Evolutionary conservation across 1,140 invertebrate species (phyloP).

Genomic region (Halictus rubicundus): DNA sequence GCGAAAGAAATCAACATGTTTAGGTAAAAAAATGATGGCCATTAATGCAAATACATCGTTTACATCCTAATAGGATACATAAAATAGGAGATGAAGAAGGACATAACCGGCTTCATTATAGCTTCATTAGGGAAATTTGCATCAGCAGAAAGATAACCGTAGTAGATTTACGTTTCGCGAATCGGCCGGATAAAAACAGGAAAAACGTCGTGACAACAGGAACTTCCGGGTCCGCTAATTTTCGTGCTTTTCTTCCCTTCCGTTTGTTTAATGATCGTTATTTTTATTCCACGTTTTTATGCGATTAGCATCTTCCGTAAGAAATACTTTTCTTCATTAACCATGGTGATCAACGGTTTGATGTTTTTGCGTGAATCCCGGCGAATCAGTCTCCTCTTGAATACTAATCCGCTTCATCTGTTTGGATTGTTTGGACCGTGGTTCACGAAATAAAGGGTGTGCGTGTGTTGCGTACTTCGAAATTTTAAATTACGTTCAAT

Average conservation of each 20-base stretch:
- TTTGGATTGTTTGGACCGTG: not conserved
- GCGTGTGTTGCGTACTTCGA: too few relatives aligned
- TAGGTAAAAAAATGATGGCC: too few relatives aligned
- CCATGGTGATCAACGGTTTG: not conserved
- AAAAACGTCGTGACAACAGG: not conserved
- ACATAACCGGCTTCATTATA: too few relatives aligned
- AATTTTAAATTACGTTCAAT: too few relatives aligned
- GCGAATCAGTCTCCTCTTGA: not conserved
- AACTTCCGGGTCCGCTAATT: not conserved
- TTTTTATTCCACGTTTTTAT: slow-evolving; percentile 2
- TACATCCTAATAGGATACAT: too few relatives aligned
- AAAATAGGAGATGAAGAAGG: too few relatives aligned
- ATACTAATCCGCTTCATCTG: not conserved
- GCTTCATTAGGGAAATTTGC: not conserved
- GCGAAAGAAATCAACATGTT: too few relatives aligned
- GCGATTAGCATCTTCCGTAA: not conserved
- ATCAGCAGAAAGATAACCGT: not conserved
- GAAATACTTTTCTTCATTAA: not conserved
- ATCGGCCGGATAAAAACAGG: not conserved
- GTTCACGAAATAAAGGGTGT: not conserved
- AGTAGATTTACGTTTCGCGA: not conserved
- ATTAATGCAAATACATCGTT: too few relatives aligned
- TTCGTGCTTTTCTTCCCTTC: not conserved
- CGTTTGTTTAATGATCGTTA: not conserved
- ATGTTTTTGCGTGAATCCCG: not conserved